Evolutionary conservation across 1,140 invertebrate genomes (phyloP).

Genomic region (Himalopsyche phryganea): DNA sequence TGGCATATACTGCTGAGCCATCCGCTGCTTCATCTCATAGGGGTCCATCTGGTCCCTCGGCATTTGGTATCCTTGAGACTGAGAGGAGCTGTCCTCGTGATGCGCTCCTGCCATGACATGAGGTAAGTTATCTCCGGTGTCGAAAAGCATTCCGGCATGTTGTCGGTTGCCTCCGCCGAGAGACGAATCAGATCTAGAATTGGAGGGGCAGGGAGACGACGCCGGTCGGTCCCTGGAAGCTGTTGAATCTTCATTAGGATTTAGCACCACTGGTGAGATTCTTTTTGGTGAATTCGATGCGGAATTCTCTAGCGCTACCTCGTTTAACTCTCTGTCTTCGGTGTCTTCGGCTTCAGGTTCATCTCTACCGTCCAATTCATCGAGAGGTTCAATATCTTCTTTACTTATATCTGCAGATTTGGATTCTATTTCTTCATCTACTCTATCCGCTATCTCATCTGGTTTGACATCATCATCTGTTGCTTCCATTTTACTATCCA

Average conservation of each 20-base stretch:
- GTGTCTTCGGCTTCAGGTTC: constrained; percentile 22
- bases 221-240: constrained; percentile 33
- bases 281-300: constrained; percentile 29
- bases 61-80: constrained; percentile 28
- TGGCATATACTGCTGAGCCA: constrained; percentile 29
- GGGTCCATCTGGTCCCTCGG: constrained; percentile 25
- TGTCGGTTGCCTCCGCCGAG: constrained; percentile 15
- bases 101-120: constrained; percentile 16
- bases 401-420: constrained; percentile 5
- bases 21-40: constrained; percentile 30
- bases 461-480: constrained; percentile 11
- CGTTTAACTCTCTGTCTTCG: constrained; percentile 16
- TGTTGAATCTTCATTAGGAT: constrained; percentile 35
- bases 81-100: constrained; percentile 31
- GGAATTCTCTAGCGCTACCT: constrained; percentile 4
- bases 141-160: constrained; percentile 6
- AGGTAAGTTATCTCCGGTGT: constrained; percentile 6
- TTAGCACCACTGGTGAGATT: constrained; percentile 21
- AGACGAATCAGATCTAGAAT: constrained; percentile 33
- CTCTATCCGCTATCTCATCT: constrained; percentile 8
- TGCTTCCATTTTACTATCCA: constrained; percentile 19
- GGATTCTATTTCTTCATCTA: constrained; percentile 3
- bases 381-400: constrained; percentile 12
- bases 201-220: constrained; percentile 28
- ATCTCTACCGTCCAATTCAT: constrained; percentile 17